Base-by-base conservation (phyloP, 2,888 invertebrate species). In the Craniophora ligustri region DNA sequence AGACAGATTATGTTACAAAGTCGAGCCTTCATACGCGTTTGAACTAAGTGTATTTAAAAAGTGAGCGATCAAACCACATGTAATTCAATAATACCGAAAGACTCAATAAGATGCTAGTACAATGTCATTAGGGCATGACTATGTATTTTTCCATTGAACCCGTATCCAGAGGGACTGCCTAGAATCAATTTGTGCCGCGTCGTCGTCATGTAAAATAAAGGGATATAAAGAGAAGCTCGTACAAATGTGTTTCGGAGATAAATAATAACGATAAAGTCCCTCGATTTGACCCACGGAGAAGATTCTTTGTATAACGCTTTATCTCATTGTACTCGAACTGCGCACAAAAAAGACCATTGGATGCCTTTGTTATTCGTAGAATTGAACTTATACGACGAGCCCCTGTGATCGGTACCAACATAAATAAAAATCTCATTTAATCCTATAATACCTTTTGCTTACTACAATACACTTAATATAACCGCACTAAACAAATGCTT, bases 231-330 rank as follows among this genome's bases (percentile, higher is more conserved):
- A 71, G 71, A 62, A 80, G 75, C 74, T 78, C 59, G 72, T 73
- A 79, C 78, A 84, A 84, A 85, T 86, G 82, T 83, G 79, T 82
- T 82, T 82, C 80, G 62, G 70, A 84, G 81, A 86, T 85, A 86
- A 87, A 87, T 86, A 85, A 85, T 85, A 86, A 82, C 83, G 84
- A 84, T 81, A 85, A 84, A 82, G 77, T 76, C 79, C 80, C 76
- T 79, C 85, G 72, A 83, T 85, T 86, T 84, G 81, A 82, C 85
- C 84, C 84, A 75, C 69, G 74, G 60, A 78, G 64, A 76, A 80
- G 71, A 81, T 83, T 82, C 78, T 81, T 81, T 85, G 81, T 78
- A 75, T 80, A 78, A 77, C 76, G 76, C 76, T 76, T 80, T 79
- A 81, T 83, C 81, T 78, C 75, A 81, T 82, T 85, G 79, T 82